Conservation (phyloP, 2,888 invertebrate species). For the Nomada hirtipes region DNA sequence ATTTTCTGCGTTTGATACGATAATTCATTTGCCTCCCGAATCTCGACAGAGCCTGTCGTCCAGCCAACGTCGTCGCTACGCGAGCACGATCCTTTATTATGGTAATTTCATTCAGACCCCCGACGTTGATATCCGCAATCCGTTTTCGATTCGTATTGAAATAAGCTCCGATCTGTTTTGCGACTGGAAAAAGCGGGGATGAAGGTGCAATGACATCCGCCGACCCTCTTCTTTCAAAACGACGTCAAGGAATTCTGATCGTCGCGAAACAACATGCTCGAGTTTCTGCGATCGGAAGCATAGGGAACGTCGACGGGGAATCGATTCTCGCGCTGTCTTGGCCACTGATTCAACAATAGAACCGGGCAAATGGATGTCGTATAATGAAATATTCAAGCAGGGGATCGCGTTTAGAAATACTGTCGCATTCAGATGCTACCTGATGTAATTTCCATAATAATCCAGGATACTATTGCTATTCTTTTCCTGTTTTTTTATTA, state of each 20-base stretch:
- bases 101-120: conserved; percentile 78
- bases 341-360: conserved; percentile 33
- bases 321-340: conserved; percentile 42
- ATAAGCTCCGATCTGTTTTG: conserved; percentile 72
- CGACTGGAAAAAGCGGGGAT: conserved; percentile 27
- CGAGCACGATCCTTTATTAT: conserved; percentile 76
- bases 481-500: no score
- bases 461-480: no score
- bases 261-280: conserved; percentile 39
- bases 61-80: conserved; percentile 49
- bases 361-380: conserved; percentile 6
- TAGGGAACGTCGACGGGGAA: conserved; percentile 17
- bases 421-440: not conserved
- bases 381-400: not conserved
- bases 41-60: conserved; percentile 42
- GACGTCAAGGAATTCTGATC: conserved; percentile 35
- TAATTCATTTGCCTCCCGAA: conserved; percentile 65
- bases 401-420: not conserved
- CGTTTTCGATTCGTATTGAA: conserved; percentile 79
- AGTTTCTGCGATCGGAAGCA: conserved; percentile 29
- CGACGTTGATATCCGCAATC: conserved; percentile 78
- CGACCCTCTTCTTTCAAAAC: conserved; percentile 39
- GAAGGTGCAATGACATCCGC: conserved; percentile 49
- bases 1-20: conserved; percentile 66
- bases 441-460: no score